Percentiles rank a stretch among this genome's conserved stretches.
Evolutionary conservation across 1,140 invertebrate species (phyloP).

Genomic region (Drosophila ananassae): DNA sequence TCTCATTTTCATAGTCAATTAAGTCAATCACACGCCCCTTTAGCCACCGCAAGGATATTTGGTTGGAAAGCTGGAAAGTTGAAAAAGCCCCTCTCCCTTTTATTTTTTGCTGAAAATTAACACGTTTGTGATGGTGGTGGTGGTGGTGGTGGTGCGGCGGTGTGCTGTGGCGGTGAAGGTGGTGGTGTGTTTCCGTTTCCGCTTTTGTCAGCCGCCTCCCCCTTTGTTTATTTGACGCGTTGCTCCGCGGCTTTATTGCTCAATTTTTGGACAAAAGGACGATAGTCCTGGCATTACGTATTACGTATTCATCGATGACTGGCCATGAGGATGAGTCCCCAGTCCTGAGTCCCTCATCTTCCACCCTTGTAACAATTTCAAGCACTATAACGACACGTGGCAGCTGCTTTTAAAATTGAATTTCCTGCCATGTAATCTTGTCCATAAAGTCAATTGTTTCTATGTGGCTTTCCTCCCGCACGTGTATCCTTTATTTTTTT

Average conservation of each 20-base stretch:
- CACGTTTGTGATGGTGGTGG: constrained; percentile 51
- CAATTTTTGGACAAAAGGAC: constrained; percentile 55
- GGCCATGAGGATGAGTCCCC: constrained; percentile 6
- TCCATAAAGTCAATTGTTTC: constrained; percentile 80
- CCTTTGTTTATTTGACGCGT: constrained; percentile 69
- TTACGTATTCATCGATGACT: constrained; percentile 74
- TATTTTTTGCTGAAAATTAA: constrained; percentile 57
- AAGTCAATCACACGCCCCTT: constrained; percentile 84
- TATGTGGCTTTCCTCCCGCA: constrained; percentile 32
- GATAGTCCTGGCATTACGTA: constrained; percentile 14
- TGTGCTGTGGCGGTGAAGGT: constrained; percentile 1
- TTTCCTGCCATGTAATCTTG: constrained; percentile 83
- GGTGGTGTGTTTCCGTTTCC: constrained; percentile 67
- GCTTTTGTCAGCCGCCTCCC: constrained; percentile 29
- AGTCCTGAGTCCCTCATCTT: neutral
- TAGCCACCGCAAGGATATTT: constrained; percentile 65
- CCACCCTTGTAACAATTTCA: constrained; percentile 76
- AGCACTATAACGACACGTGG: constrained; percentile 84
- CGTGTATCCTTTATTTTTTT: constrained; percentile 34
- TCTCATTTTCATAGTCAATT: constrained; percentile 84
- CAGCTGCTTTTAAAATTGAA: constrained; percentile 84
- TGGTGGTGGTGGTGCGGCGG: constrained; percentile 28
- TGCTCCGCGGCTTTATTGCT: constrained; percentile 1
- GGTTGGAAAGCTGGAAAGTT: neutral
- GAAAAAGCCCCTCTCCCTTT: constrained; percentile 39